These are phyloP conservation scores for Itoplectis maculator DNA, from an alignment of 2,888 invertebrate species.

Conservation along the genomic window DNA sequence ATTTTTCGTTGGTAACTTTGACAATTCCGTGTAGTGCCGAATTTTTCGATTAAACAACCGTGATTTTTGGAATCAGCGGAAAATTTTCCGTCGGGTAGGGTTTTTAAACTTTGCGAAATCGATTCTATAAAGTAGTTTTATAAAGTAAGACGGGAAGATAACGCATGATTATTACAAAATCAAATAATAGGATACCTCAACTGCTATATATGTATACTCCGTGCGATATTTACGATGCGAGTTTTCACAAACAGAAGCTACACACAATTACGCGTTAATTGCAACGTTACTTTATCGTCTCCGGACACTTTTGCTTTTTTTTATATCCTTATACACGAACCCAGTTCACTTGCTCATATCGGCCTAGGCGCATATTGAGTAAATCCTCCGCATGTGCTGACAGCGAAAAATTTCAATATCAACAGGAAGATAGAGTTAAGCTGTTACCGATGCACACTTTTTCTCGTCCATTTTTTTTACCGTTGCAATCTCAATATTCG, in stretches of 20 bases:
- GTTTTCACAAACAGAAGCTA: not conserved
- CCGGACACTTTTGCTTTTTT: too few relatives aligned
- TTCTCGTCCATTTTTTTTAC: slow-evolving; percentile 2
- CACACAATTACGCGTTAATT: not conserved
- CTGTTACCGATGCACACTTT: slow-evolving; percentile 22
- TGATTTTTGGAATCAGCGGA: too few relatives aligned
- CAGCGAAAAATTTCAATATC: slow-evolving; percentile 30
- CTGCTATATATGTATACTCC: not conserved
- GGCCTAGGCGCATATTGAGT: not conserved
- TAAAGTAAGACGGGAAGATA: too few relatives aligned
- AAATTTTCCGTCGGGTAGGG: too few relatives aligned
- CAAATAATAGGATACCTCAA: not conserved
- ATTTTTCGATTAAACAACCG: too few relatives aligned
- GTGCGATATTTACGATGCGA: not conserved
- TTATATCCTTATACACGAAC: not conserved
- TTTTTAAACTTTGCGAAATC: too few relatives aligned
- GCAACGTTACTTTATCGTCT: not conserved
- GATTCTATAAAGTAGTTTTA: too few relatives aligned
- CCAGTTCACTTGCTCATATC: not conserved
- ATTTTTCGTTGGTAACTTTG: too few relatives aligned
- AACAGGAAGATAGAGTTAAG: slow-evolving; percentile 22
- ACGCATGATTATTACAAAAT: not conserved
- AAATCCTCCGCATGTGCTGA: slow-evolving; percentile 1
- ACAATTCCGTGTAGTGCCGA: too few relatives aligned
- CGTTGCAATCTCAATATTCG: slow-evolving; percentile 20